A percentile compares a stretch with the other conserved stretches of the same genome.
phyloP scores from a whole-genome alignment of 2,797 vertebrate species.

The Eutrigla gurnardus region DNA sequence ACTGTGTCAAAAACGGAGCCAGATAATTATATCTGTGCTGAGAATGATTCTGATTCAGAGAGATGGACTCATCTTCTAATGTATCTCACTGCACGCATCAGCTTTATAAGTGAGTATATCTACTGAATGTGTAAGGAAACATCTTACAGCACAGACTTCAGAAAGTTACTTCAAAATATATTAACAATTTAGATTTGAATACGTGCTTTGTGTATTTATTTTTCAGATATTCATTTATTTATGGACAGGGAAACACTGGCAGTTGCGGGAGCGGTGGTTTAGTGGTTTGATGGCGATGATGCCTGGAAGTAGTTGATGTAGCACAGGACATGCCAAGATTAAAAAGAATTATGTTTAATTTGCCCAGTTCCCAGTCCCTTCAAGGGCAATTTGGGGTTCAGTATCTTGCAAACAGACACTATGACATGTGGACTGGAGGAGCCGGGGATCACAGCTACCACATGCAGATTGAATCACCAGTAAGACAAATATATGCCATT shows the following conservation, averaged over 20 bases:
- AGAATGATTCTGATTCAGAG: not conserved
- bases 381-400: too few relatives aligned
- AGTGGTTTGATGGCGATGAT: too few relatives aligned
- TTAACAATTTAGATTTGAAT: not conserved
- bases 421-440: too few relatives aligned
- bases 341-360: too few relatives aligned
- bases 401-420: too few relatives aligned
- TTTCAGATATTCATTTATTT: not conserved
- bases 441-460: too few relatives aligned
- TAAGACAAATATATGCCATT: not conserved
- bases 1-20: constrained; percentile 5
- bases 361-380: too few relatives aligned
- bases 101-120: not conserved
- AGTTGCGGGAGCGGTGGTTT: not conserved
- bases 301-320: too few relatives aligned
- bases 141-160: not conserved
- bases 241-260: not conserved
- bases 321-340: too few relatives aligned
- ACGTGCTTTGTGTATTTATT: not conserved
- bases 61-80: not conserved
- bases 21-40: not conserved
- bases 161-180: not conserved
- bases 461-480: not conserved
- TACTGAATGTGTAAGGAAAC: not conserved
- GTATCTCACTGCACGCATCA: too few relatives aligned